phyloP scores from a whole-genome alignment of 2,888 invertebrate species.

The Nipponacmea schrenckii region DNA sequence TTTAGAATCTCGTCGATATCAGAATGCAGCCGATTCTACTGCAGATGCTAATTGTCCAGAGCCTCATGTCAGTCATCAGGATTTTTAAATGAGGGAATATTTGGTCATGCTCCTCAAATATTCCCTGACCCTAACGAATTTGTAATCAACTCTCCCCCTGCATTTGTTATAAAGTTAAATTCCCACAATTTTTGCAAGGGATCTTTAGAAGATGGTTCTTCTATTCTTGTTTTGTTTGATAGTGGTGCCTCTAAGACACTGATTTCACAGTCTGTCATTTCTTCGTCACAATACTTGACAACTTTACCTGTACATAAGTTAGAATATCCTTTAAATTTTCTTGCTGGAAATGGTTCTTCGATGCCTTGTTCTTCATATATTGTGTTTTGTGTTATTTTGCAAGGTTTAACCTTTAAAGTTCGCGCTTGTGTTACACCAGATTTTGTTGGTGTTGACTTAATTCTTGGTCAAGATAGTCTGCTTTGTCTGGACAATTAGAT shows the following conservation, averaged over 20 bases:
- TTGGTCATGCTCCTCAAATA: neutral
- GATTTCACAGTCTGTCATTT: neutral
- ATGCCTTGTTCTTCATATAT: neutral
- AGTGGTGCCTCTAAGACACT: neutral
- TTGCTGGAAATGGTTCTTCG: neutral
- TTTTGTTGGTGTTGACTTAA: no score
- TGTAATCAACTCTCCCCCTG: neutral
- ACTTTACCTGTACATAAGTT: neutral
- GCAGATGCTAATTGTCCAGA: no score
- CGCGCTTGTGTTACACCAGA: no score
- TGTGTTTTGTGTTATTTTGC: no score
- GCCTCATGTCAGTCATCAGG: no score
- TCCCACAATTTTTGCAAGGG: neutral
- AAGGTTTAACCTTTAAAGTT: no score
- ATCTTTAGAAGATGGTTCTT: neutral
- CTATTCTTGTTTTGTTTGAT: neutral
- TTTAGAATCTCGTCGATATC: no score
- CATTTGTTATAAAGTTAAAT: neutral
- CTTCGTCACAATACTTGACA: neutral
- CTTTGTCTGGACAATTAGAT: no score
- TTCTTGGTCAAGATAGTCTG: no score
- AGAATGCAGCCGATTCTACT: no score
- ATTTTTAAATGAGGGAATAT: slow-evolving; percentile 3
- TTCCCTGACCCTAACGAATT: neutral
- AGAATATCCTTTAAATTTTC: neutral